phyloP scores from a whole-genome alignment of 2,113 vertebrate species.

The Spheniscus mendiculus region DNA sequence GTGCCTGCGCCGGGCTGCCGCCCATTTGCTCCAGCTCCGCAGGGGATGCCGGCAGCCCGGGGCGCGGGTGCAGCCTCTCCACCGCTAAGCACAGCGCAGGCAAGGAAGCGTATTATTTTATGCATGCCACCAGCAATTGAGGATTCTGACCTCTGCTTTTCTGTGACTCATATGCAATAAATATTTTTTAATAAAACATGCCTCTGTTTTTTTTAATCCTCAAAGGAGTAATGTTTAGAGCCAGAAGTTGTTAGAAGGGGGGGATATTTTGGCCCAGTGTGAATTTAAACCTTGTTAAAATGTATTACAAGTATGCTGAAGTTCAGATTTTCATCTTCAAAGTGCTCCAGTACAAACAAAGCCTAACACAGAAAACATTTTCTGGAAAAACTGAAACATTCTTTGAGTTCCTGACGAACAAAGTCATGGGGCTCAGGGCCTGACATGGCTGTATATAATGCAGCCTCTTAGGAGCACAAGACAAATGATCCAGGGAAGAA shows the following conservation, averaged over 20 bases:
- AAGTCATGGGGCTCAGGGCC: conserved; percentile 23
- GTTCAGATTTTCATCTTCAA: conserved; percentile 62
- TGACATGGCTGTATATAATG: conserved; percentile 27
- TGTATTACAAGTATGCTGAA: conserved; percentile 45
- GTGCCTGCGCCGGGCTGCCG: fast-evolving
- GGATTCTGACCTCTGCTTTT: conserved; percentile 46
- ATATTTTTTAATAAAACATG: conserved; percentile 56
- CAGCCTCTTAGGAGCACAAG: conserved; percentile 33
- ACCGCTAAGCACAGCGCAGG: fast-evolving
- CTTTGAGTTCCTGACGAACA: conserved; percentile 41
- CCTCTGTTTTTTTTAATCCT: conserved; percentile 55
- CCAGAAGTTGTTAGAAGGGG: neutral
- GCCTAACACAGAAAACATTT: conserved; percentile 57
- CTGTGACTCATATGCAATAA: conserved; percentile 51
- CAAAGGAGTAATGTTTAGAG: conserved; percentile 41
- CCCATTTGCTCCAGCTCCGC: fast-evolving
- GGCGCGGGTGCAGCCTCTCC: fast-evolving
- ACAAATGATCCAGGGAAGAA: conserved; percentile 51
- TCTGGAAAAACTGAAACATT: conserved; percentile 60
- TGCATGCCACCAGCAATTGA: neutral
- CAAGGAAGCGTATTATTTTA: neutral
- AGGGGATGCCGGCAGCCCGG: fast-evolving
- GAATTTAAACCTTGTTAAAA: conserved; percentile 70
- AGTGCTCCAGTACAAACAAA: conserved; percentile 65
- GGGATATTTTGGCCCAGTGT: conserved; percentile 10